Base-by-base conservation (phyloP, 2,888 invertebrate species). In the Synergus laeviventris region DNA sequence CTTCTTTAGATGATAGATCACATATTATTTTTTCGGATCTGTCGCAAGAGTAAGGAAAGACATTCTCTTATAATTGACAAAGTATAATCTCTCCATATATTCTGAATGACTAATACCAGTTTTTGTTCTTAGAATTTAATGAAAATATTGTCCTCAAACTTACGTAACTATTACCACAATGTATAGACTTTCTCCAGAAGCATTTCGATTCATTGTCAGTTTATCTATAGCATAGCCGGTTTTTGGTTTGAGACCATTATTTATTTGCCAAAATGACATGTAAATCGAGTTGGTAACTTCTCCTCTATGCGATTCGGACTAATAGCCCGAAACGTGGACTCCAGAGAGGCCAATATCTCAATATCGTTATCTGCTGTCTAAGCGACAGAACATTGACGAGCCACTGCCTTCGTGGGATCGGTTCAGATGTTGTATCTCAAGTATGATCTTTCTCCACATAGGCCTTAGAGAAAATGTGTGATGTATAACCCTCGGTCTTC, bases 281-380 rank as follows among this genome's bases (percentile, higher is more conserved):
- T 64, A 64, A n/a, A 73, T 60, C 74, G 31, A 76, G 78, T 76
- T 74, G 56, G 76, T 70, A 77, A 60, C 61, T 64, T 77, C 76
- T 81, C 82, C 75, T 81, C 81, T 70, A 79, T 77, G 64, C 59
- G 80, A 79, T 82, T 80, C 77, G 81, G 81, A 81, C 84, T 83
- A 86, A 86, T 85, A 85, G 84, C 77, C 78, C 76, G 79, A 86
- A 82, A 83, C 79, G 80, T 80, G 81, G 84, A 82, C 81, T 81
- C 80, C 74, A 74, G 79, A 82, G 78, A 83, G 77, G 78, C 79
- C 85, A 82, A 86, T 88, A 87, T 88, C 86, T 87, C 86, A 85
- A 84, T 85, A 86, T 86, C 85, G 84, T 85, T 86, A 87, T 87
- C 87, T 86, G 76, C 80, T 78, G 83, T 83, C 82, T 79, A 80